phyloP scores from a whole-genome alignment of 2,797 vertebrate genomes.

The Enteromius unitaeniatus region DNA sequence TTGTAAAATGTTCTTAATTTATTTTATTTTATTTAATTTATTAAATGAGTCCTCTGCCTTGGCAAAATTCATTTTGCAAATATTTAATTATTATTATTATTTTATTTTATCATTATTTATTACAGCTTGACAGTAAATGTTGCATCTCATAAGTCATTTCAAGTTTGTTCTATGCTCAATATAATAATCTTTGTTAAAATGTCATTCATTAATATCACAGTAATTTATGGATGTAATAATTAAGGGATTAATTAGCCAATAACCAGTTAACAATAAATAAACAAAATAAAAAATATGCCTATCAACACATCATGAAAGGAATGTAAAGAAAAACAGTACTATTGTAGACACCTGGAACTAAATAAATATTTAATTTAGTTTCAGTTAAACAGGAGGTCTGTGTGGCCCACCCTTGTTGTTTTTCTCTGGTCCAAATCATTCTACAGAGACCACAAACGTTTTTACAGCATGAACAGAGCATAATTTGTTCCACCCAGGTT shows the following conservation, averaged over 20 bases:
- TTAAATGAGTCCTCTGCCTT: neutral
- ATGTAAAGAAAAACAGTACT: constrained; percentile 3
- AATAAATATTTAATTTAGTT: constrained; percentile 14
- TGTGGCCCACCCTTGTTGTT: constrained; percentile 52
- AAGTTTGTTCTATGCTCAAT: neutral
- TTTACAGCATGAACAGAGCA: constrained; percentile 64
- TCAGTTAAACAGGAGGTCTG: constrained; percentile 39
- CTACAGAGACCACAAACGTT: constrained; percentile 62
- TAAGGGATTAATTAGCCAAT: neutral
- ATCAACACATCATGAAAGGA: neutral
- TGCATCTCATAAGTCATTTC: neutral
- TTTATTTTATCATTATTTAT: neutral
- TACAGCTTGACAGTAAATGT: neutral
- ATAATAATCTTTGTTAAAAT: neutral
- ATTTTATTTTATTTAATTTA: neutral
- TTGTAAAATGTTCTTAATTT: neutral
- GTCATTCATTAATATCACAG: neutral
- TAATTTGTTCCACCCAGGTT: constrained; percentile 68
- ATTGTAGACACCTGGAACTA: constrained; percentile 7
- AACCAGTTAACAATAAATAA: neutral
- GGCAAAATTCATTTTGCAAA: neutral
- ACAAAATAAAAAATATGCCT: neutral
- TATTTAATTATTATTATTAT: neutral
- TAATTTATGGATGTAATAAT: neutral
- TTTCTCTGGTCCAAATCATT: constrained; percentile 53